Conservation (phyloP, 2,113 vertebrate genomes). For the Progne subis region DNA sequence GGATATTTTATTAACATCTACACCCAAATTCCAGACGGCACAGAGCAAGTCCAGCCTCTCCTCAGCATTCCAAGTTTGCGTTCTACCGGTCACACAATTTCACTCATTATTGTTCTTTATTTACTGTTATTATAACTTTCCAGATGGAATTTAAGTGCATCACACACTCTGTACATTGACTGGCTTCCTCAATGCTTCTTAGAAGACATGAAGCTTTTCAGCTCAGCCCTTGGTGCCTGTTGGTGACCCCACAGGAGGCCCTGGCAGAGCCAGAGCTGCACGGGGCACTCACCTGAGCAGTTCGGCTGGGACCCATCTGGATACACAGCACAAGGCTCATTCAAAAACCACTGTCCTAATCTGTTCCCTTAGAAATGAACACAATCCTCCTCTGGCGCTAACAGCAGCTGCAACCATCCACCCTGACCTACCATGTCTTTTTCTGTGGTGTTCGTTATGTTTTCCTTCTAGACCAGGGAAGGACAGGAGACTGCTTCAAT, state of each 20-base stretch:
- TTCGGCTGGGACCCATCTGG: not conserved
- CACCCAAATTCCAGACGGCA: not conserved
- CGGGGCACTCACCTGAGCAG: not conserved
- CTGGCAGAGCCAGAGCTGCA: not conserved
- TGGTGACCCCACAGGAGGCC: rapidly evolving
- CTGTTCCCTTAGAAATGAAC: not conserved
- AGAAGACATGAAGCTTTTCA: not conserved
- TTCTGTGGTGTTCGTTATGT: rapidly evolving
- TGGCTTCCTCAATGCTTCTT: not conserved
- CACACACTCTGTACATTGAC: rapidly evolving
- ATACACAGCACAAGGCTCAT: not conserved
- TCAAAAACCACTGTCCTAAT: not conserved
- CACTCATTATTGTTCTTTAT: not conserved
- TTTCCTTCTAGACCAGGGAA: not conserved
- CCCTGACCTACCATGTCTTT: not conserved
- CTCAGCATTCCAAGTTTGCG: not conserved
- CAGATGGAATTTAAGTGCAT: not conserved
- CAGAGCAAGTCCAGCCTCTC: not conserved
- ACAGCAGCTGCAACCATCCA: not conserved
- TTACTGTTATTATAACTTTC: not conserved
- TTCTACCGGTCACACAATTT: not conserved
- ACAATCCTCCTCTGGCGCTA: not conserved
- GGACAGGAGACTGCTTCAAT: not conserved
- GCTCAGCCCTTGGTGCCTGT: not conserved
- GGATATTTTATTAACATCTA: not conserved